Percentiles rank a stretch among this genome's conserved stretches.
Evolutionary conservation across 1,140 invertebrate genomes (phyloP).

Genomic region (Drosophila aff.): DNA sequence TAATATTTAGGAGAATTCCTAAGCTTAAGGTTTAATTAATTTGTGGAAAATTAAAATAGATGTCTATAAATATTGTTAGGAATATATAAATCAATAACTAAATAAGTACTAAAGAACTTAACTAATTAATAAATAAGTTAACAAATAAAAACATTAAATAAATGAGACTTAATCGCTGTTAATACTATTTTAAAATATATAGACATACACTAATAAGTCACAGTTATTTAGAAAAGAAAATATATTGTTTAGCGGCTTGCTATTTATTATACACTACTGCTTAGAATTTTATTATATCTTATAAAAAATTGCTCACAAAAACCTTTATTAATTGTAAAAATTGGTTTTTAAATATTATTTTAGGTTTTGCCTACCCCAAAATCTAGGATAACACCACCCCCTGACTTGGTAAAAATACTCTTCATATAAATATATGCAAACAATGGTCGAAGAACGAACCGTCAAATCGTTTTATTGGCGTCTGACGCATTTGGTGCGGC

Average conservation of each 20-base stretch:
- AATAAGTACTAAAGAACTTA: background rate
- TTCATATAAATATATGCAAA: slow-evolving; percentile 14
- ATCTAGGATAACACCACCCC: background rate
- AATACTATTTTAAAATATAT: background rate
- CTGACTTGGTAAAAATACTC: background rate
- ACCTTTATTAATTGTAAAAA: background rate
- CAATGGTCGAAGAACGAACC: slow-evolving; percentile 57
- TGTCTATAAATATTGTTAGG: too few relatives aligned
- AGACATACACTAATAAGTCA: too few relatives aligned
- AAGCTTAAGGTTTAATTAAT: too few relatives aligned
- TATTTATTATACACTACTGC: background rate
- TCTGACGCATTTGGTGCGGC: slow-evolving; percentile 67
- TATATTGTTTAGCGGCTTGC: background rate
- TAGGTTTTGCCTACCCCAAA: background rate
- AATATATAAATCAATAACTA: background rate
- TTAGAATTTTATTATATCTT: background rate
- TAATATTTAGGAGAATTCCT: background rate
- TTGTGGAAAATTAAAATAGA: too few relatives aligned
- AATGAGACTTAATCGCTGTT: too few relatives aligned
- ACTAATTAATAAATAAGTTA: background rate
- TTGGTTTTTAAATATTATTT: background rate
- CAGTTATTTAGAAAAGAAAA: background rate
- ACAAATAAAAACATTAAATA: background rate
- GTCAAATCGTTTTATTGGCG: slow-evolving; percentile 81
- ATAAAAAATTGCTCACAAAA: background rate